phyloP scores from a whole-genome alignment of 2,888 invertebrate genomes.

The Bellardia bayeri region DNA sequence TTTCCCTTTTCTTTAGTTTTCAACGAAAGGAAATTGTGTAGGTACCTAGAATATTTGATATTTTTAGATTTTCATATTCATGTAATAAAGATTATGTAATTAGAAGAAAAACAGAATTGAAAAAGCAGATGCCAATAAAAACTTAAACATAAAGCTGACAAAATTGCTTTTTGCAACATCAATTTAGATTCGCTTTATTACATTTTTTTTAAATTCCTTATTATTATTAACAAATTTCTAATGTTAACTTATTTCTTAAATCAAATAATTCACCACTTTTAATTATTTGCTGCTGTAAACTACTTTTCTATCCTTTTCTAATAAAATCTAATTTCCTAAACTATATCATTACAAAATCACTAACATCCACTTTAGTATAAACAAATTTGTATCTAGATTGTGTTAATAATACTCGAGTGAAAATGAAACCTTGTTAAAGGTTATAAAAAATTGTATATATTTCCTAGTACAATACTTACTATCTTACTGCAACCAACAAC shows the following conservation, averaged over 20 bases:
- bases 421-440: slow-evolving; percentile 74
- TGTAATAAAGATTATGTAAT: slow-evolving; percentile 19
- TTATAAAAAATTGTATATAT: slow-evolving; percentile 58
- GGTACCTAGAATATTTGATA: slow-evolving; percentile 46
- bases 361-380: not conserved
- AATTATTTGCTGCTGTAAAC: not conserved
- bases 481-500: not conserved
- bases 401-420: slow-evolving; percentile 56
- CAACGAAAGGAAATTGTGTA: slow-evolving; percentile 58
- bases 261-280: not conserved
- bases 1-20: slow-evolving; percentile 70
- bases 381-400: slow-evolving; percentile 27
- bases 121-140: slow-evolving; percentile 35
- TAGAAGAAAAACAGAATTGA: slow-evolving; percentile 1
- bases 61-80: slow-evolving; percentile 46
- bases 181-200: no score
- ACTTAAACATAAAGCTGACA: no score
- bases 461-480: slow-evolving; percentile 54
- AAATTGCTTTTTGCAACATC: no score
- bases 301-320: not conserved
- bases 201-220: no score
- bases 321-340: not conserved
- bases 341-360: not conserved
- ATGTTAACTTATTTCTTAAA: no score
- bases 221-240: no score